Evolutionary conservation across 2,888 invertebrate species (phyloP).

Genomic region (Lasioglossum oenotherae): DNA sequence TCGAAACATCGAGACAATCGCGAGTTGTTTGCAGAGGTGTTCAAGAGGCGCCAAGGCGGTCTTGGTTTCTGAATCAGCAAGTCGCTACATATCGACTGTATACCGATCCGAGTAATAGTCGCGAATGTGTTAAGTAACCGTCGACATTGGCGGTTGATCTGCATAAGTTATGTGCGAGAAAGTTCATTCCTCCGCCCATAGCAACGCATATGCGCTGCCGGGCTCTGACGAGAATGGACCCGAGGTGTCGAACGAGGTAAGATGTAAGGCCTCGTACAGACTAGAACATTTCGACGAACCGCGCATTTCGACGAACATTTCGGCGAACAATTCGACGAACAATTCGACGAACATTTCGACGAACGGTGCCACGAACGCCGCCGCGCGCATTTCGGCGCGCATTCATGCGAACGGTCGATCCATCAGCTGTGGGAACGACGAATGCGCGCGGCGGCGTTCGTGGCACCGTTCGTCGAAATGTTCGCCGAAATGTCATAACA

Average conservation of each 20-base stretch:
- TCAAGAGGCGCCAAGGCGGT: conserved; percentile 71
- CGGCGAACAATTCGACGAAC: no score
- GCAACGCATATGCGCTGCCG: conserved; percentile 15
- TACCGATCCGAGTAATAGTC: conserved; percentile 59
- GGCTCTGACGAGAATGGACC: conserved; percentile 1
- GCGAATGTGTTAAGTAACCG: conserved; percentile 75
- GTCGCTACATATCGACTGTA: conserved; percentile 33
- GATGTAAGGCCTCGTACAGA: no score
- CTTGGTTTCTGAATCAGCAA: conserved; percentile 59
- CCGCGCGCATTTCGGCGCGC: no score
- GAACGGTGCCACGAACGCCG: no score
- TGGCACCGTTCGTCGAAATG: no score
- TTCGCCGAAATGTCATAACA: no score
- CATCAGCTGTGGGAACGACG: no score
- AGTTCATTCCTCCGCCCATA: conserved; percentile 74
- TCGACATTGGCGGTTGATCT: conserved; percentile 76
- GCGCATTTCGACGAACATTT: no score
- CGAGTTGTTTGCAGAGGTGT: conserved; percentile 2
- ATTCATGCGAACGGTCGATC: no score
- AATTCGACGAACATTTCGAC: no score
- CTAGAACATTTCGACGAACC: no score
- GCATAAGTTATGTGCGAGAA: conserved; percentile 79
- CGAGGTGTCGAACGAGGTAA: neutral
- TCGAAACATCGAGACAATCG: conserved; percentile 11
- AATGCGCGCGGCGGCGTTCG: no score